Base-by-base conservation (phyloP, 1,140 invertebrate species). In the Phthorimaea operculella region DNA sequence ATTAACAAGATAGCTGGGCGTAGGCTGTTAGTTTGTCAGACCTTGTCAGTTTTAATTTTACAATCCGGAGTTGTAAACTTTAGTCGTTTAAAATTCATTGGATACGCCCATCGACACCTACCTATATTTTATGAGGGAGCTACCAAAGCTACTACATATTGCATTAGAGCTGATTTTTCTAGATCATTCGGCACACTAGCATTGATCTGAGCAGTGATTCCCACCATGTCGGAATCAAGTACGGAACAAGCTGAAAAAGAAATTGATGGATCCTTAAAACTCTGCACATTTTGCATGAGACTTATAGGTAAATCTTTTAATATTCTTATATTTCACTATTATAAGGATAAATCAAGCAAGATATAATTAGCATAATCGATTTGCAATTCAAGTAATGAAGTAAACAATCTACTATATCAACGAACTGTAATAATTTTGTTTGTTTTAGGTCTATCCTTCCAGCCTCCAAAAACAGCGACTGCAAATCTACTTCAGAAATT, bases 361-460 rank as follows among this genome's bases (percentile, higher is more conserved):
- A n/a, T n/a, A n/a, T n/a, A n/a, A n/a, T n/a, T n/a, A n/a, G n/a
- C n/a, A n/a, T n/a, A n/a, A n/a, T n/a, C n/a, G n/a, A n/a, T n/a
- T n/a, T n/a, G n/a, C n/a, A n/a, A n/a, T n/a, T n/a, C n/a, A n/a
- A n/a, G n/a, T n/a, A n/a, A n/a, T n/a, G n/a, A n/a, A n/a, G n/a
- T n/a, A n/a, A n/a, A n/a, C n/a, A n/a, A n/a, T n/a, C n/a, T n/a
- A n/a, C n/a, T n/a, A n/a, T n/a, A n/a, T n/a, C n/a, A n/a, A n/a
- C n/a, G n/a, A n/a, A n/a, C n/a, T n/a, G n/a, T n/a, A n/a, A n/a
- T n/a, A n/a, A n/a, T n/a, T n/a, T n/a, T n/a, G n/a, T n/a, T n/a
- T n/a, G n/a, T n/a, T n/a, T 28, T 6, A 28, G 21, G 56, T 6
- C 60, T 84, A 17, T 75, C 76, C 14, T 82, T 82, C 54, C 56